phyloP scores from a whole-genome alignment of 2,888 invertebrate species.

The Macroteleia sp. region DNA sequence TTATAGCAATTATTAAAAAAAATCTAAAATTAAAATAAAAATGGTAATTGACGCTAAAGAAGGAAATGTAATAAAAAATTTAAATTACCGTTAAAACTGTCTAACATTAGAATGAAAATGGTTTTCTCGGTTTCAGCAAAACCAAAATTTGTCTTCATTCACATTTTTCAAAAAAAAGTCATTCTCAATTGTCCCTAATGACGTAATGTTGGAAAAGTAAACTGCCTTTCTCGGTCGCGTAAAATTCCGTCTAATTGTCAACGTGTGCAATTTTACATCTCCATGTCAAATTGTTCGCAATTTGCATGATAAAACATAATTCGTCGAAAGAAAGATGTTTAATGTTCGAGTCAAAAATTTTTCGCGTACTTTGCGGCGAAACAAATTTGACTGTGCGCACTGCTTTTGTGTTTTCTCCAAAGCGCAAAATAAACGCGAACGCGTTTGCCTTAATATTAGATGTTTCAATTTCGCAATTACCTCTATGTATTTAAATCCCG shows the following conservation, averaged over 20 bases:
- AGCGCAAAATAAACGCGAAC: constrained; percentile 41
- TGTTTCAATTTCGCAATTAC: constrained; percentile 52
- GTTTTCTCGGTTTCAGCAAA: no score
- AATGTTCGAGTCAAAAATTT: constrained; percentile 40
- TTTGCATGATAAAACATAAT: constrained; percentile 54
- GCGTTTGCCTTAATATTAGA: constrained; percentile 42
- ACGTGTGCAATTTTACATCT: constrained; percentile 34
- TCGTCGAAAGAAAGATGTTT: constrained; percentile 32
- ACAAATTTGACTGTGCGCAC: constrained; percentile 11
- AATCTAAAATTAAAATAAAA: no score
- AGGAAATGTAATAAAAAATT: no score
- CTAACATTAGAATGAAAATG: no score
- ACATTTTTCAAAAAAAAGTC: not conserved
- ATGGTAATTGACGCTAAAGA: no score
- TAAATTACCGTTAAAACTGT: no score
- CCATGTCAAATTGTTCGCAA: constrained; percentile 31
- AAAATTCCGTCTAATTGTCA: constrained; percentile 33
- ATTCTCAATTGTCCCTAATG: constrained; percentile 8
- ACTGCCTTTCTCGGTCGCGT: constrained; percentile 5
- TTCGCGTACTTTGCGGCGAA: constrained; percentile 13
- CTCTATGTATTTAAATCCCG: constrained; percentile 33
- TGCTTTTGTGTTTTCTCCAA: constrained; percentile 24
- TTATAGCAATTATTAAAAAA: no score
- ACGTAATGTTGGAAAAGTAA: constrained; percentile 10
- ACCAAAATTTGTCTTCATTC: no score